Base-by-base conservation (phyloP, 2,888 invertebrate genomes). In the Calliopum simillimum region DNA sequence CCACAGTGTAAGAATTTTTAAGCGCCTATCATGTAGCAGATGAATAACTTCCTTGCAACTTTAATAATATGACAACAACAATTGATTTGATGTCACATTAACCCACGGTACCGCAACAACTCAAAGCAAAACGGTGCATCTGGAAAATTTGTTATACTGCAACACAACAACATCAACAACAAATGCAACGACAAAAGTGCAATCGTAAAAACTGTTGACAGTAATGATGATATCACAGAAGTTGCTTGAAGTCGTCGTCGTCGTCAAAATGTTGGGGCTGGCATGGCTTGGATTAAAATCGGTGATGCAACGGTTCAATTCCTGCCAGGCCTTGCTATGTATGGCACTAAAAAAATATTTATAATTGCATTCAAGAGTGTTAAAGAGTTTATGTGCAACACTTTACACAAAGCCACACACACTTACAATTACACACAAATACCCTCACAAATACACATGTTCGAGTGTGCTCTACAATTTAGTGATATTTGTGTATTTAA, bases 301-400 rank as follows among this genome's bases (percentile, higher is more conserved):
- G 64, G 64, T 64, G 64, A 41, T 53, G 51, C 51, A 51, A 43
- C 25, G 56, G 56, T 44, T 66, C 56, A 47, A 47, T 46, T 66
- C 25, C 66, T 44, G 55, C 23, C 12, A 25, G 14, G 53, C 25
- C 8, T 14, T 56, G 55, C 44, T 14, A 66, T 56, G 66, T 33
- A 8, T 33, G 33, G 33, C 56, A 66, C 66, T 66, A 58, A 66
- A 58, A 14, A 66, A 51, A 58, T 47, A 16, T 46, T 66, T 66
- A 56, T 66, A 66, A 66, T 66, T 66, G 66, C 82, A 79, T 75
- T 79, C 75, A 78, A 81, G 79, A 82, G 81, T 81, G 82, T 82
- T 81, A 81, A 81, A 81, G 82, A 81, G 82, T 82, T 82, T 82
- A 82, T 82, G 82, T 79, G 82, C 82, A 79, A 79, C 82, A 80